Evolutionary conservation across 2,113 vertebrate genomes (phyloP).

Genomic region (Pampusana beccarii): DNA sequence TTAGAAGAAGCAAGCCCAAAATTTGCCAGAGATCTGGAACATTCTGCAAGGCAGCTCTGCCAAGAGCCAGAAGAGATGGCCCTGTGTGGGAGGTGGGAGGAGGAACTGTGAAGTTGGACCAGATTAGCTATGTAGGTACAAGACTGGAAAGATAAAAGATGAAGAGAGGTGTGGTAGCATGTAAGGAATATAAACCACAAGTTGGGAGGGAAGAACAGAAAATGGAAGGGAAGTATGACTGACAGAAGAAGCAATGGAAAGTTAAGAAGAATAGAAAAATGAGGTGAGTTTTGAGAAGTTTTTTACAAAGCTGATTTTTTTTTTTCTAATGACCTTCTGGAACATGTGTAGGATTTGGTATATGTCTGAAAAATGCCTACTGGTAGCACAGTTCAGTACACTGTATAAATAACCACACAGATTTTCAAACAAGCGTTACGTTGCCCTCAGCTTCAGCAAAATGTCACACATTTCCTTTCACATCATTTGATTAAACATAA

Average conservation of each 20-base stretch:
- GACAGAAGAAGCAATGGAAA: not conserved
- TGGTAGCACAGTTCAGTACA: not conserved
- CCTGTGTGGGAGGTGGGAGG: not conserved
- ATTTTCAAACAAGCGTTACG: not conserved
- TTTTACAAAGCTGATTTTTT: not conserved
- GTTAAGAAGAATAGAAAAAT: not conserved
- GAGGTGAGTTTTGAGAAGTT: not conserved
- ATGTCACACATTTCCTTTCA: not conserved
- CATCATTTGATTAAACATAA: not conserved
- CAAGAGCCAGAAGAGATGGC: not conserved
- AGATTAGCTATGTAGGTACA: not conserved
- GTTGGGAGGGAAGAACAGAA: not conserved
- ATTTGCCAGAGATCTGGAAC: not conserved
- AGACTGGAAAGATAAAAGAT: not conserved
- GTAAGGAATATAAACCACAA: not conserved
- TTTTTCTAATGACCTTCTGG: not conserved
- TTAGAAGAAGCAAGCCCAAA: not conserved
- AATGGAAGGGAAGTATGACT: not conserved
- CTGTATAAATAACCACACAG: not conserved
- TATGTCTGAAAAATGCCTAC: not conserved
- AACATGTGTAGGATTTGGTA: accelerated
- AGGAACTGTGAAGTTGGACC: not conserved
- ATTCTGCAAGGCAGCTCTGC: not conserved
- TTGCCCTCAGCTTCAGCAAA: not conserved
- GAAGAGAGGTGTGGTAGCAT: not conserved